Percentiles rank a stretch among this genome's conserved stretches.
These are phyloP conservation scores for Daubentonia madagascariensis DNA, from an alignment of 2,113 vertebrate species.

Conservation along the genomic window DNA sequence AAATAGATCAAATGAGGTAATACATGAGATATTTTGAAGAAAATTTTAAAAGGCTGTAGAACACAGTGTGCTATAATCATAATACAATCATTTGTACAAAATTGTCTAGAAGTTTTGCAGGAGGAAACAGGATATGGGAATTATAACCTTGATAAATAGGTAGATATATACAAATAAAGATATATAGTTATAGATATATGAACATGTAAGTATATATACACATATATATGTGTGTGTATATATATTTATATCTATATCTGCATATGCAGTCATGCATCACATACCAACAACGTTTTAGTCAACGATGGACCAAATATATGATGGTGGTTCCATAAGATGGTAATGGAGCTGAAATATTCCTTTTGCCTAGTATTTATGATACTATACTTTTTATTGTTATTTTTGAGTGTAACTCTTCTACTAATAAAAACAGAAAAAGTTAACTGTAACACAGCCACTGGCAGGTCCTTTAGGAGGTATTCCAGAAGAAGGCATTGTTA, in stretches of 20 bases:
- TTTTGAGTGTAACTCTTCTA: not conserved
- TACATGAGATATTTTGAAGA: not conserved
- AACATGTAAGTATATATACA: too few species aligned
- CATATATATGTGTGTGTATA: not conserved
- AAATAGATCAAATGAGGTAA: not conserved
- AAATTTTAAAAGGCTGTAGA: too few species aligned
- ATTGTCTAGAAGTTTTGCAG: not conserved
- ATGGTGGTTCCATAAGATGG: not conserved
- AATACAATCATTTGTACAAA: not conserved
- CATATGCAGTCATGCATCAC: not conserved
- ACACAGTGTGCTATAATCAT: not conserved
- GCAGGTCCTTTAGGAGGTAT: not conserved
- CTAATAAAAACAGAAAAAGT: not conserved
- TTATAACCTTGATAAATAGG: not conserved
- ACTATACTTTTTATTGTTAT: not conserved
- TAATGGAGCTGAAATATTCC: not conserved
- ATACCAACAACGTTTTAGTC: not conserved
- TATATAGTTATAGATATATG: too few species aligned
- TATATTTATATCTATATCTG: not conserved
- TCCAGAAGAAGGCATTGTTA: not conserved
- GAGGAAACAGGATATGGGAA: not conserved
- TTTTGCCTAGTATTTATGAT: not conserved
- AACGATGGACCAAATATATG: not conserved
- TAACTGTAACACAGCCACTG: not conserved
- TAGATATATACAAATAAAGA: not conserved